Conservation (phyloP, 2,797 vertebrate genomes). For the Anomalospiza imberbis region DNA sequence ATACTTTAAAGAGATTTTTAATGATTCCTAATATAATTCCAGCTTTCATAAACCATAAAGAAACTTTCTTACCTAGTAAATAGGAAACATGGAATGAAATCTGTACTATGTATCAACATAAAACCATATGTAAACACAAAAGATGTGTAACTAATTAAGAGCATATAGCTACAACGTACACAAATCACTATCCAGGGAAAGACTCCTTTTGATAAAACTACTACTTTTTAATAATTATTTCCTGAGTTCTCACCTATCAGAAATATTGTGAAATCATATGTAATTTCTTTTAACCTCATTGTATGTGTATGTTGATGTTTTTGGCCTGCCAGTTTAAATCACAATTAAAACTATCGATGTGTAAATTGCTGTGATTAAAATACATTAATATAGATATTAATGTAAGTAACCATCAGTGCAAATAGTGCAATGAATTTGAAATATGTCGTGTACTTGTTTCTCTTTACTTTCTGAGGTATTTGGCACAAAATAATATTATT, state of each 20-base stretch:
- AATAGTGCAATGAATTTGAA: neutral
- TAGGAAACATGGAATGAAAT: neutral
- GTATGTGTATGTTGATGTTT: neutral
- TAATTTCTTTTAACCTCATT: neutral
- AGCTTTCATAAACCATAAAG: neutral
- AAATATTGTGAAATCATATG: neutral
- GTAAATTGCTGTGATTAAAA: neutral
- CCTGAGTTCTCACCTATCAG: neutral
- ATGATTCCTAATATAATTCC: conserved; percentile 1
- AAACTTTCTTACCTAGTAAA: neutral
- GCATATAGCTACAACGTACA: neutral
- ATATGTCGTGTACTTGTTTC: neutral
- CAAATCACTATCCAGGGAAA: neutral
- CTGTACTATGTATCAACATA: neutral
- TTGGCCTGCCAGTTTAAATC: neutral
- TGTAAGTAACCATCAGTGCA: neutral
- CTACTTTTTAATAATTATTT: neutral
- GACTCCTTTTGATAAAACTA: neutral
- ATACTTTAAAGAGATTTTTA: conserved; percentile 8
- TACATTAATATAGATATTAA: neutral
- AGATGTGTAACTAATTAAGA: neutral
- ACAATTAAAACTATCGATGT: neutral
- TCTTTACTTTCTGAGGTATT: neutral
- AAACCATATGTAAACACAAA: neutral
- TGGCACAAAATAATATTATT: neutral